Evolutionary conservation across 2,113 vertebrate genomes (phyloP).

Genomic region (Dendrocopos noguchii): DNA sequence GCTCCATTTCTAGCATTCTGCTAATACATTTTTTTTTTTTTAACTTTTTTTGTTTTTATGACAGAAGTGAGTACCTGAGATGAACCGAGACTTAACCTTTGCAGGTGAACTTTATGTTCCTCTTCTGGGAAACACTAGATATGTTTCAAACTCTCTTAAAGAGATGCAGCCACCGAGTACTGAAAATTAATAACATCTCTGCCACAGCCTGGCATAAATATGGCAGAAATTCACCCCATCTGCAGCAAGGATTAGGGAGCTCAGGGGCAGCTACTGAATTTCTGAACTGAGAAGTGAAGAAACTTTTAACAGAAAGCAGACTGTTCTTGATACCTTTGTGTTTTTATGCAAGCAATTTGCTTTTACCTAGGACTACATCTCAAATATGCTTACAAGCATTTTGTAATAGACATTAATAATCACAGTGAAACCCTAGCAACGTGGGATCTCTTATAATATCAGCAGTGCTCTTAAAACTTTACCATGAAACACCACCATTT

Average conservation of each 20-base stretch:
- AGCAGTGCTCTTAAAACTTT: neutral
- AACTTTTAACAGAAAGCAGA: neutral
- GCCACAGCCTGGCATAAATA: neutral
- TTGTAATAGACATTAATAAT: neutral
- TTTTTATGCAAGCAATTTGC: neutral
- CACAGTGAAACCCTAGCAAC: neutral
- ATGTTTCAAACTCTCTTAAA: neutral
- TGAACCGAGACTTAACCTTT: conserved; percentile 1
- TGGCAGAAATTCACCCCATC: neutral
- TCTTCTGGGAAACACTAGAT: neutral
- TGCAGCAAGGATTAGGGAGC: neutral
- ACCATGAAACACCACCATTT: neutral
- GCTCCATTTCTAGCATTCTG: conserved; percentile 37
- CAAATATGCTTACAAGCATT: neutral
- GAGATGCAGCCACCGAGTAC: neutral
- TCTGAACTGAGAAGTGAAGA: neutral
- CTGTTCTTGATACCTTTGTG: neutral
- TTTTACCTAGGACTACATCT: neutral
- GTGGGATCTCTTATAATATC: neutral
- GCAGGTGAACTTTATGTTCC: neutral
- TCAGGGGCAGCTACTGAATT: neutral
- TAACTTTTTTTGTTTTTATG: neutral
- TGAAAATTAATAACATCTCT: neutral
- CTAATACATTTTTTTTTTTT: neutral
- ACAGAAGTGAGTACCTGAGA: neutral